Percentiles rank a stretch among this genome's conserved stretches.
phyloP scores from a whole-genome alignment of 2,797 vertebrate genomes.

The Sebastolobus altivelis region DNA sequence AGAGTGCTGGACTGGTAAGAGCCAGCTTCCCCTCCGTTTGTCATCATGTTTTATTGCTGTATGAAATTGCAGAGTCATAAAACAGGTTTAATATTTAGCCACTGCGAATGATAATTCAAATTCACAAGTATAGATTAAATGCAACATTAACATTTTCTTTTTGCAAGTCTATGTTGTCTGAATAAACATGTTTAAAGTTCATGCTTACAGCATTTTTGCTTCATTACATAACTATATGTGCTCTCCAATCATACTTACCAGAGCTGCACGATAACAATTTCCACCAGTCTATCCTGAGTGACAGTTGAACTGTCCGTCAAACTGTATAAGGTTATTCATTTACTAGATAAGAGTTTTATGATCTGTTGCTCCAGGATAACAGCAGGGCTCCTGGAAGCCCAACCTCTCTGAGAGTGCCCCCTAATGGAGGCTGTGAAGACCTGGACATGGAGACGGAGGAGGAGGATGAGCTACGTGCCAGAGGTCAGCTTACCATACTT shows the following conservation, averaged over 20 bases:
- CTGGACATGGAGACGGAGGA: slow-evolving; percentile 95
- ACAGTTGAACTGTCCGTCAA: slow-evolving; percentile 6
- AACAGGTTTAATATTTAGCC: background rate
- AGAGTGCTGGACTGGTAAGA: slow-evolving; percentile 80
- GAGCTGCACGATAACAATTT: slow-evolving; percentile 2
- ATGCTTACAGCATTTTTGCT: background rate
- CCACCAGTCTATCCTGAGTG: background rate
- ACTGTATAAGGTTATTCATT: slow-evolving; percentile 23
- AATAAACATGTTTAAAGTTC: background rate
- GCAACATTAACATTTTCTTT: background rate
- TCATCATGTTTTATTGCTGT: slow-evolving; percentile 4
- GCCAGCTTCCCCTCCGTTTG: background rate
- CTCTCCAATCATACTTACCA: background rate
- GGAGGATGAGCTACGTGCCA: slow-evolving; percentile 92
- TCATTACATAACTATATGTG: slow-evolving; percentile 4
- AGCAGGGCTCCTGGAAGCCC: slow-evolving; percentile 89
- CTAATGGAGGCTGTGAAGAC: slow-evolving; percentile 91
- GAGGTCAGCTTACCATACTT: slow-evolving; percentile 84
- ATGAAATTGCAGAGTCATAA: background rate
- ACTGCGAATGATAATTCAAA: background rate
- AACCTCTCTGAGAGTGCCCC: slow-evolving; percentile 89
- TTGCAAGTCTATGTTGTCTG: background rate
- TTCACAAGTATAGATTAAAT: background rate
- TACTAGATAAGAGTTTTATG: slow-evolving; percentile 21
- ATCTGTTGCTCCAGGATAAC: slow-evolving; percentile 84